Evolutionary conservation across 2,888 invertebrate genomes (phyloP).

Genomic region (Mantis religiosa): DNA sequence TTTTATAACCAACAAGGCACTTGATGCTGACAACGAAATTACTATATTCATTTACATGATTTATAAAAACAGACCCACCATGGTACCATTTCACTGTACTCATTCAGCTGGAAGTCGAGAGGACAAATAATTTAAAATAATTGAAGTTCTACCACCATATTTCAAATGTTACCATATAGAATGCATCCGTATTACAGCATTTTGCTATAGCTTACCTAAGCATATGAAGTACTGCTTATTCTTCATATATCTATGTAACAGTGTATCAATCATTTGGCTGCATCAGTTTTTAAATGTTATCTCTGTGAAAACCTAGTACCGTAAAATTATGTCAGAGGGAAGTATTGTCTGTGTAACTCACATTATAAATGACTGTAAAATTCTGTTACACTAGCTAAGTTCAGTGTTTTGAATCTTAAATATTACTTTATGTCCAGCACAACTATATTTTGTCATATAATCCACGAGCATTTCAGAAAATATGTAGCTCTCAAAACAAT

Average conservation of each 20-base stretch:
- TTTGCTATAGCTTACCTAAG: slow-evolving; percentile 23
- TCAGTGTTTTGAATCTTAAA: background rate
- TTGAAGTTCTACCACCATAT: slow-evolving; percentile 16
- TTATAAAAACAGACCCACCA: slow-evolving; percentile 29
- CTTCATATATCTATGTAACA: background rate
- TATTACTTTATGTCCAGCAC: background rate
- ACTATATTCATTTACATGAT: slow-evolving; percentile 7
- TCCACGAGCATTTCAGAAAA: background rate
- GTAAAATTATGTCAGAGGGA: slow-evolving; percentile 11
- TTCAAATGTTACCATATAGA: slow-evolving; percentile 27
- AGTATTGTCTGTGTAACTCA: background rate
- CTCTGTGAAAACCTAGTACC: background rate
- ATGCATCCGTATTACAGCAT: slow-evolving; percentile 18
- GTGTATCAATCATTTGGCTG: slow-evolving; percentile 16
- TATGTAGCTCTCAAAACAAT: background rate
- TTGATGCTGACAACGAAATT: slow-evolving; percentile 20
- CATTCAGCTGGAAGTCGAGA: slow-evolving; percentile 4
- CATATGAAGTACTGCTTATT: slow-evolving; percentile 1
- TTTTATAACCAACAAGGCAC: slow-evolving; percentile 24
- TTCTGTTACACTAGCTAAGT: background rate
- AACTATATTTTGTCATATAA: background rate
- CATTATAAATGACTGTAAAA: background rate
- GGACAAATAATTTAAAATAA: slow-evolving; percentile 4
- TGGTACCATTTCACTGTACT: slow-evolving; percentile 23
- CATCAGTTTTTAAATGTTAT: slow-evolving; percentile 11